phyloP scores from a whole-genome alignment of 1,140 invertebrate species.

The Archivesica marissinica region DNA sequence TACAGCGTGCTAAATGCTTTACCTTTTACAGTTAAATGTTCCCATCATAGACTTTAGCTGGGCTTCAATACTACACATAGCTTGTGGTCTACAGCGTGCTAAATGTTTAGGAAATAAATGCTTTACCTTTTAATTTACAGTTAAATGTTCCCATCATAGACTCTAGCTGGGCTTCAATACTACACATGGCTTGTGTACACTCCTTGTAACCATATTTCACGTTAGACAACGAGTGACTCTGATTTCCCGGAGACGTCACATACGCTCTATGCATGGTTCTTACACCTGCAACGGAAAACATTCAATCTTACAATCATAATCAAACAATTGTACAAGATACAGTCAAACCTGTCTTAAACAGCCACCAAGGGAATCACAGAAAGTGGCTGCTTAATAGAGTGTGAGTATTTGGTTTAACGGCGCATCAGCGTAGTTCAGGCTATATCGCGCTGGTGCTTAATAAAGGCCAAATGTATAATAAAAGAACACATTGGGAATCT shows the following conservation, averaged over 20 bases:
- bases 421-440: too few relatives aligned
- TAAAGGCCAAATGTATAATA: too few relatives aligned
- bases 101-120: too few relatives aligned
- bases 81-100: too few relatives aligned
- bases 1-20: too few relatives aligned
- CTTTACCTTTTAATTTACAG: slow-evolving; percentile 86
- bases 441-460: too few relatives aligned
- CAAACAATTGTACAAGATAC: too few relatives aligned
- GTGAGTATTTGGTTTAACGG: too few relatives aligned
- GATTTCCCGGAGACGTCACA: slow-evolving; percentile 84
- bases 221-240: slow-evolving; percentile 84
- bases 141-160: slow-evolving; percentile 86
- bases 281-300: slow-evolving; percentile 77
- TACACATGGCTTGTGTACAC: slow-evolving; percentile 86
- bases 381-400: too few relatives aligned
- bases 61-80: slow-evolving; percentile 85
- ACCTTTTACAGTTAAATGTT: slow-evolving; percentile 85
- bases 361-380: too few relatives aligned
- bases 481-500: too few relatives aligned
- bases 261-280: slow-evolving; percentile 85
- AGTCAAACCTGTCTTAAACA: too few relatives aligned
- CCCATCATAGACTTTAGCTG: slow-evolving; percentile 86
- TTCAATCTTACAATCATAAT: background rate
- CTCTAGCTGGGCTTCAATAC: slow-evolving; percentile 86
- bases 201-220: slow-evolving; percentile 86